Base-by-base conservation (phyloP, 2,888 invertebrate genomes). In the Agapostemon virescens region DNA sequence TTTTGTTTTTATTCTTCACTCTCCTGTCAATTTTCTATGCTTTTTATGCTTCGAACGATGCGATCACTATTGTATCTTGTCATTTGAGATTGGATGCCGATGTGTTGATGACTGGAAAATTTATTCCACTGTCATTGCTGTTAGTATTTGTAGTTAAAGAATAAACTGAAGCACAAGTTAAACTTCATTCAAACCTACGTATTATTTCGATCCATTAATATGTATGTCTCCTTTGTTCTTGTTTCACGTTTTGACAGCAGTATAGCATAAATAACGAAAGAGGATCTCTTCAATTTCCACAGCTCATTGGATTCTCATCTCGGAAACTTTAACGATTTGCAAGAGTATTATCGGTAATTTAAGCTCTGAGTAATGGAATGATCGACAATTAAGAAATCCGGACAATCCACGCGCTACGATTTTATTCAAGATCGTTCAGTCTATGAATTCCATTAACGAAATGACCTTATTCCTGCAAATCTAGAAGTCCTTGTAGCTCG, bases 331-430 rank as follows among this genome's bases (percentile, higher is more conserved):
- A 63, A 63, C 33, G 36, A 36, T 36, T 36, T 36, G 36, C 36
- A 36, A n/a, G n/a, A n/a, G 63, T n/a, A 63, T 63, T 63, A 63
- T 63, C 33, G 36, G 63, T 6, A 36, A 36, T 36, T 63, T 20
- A 63, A 36, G 20, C 20, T 63, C 36, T n/a, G 36, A n/a, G 5
- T 63, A 63, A 61, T 61, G 30, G 33, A 20, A 61, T 33, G 36
- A 36, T n/a, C 36, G 36, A 63, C 20, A 63, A 63, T 63, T 63
- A 36, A 63, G 33, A 5, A 36, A 36, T 63, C 36, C 36, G 36
- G n/a, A n/a, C 36, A 63, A 63, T 33, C 63, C 9, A 13, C 36
- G 33, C 4, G 33, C 30, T 30, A 33, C 61, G 33, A n/a, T 36
- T 36, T 36, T n/a, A 36, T 63, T 63, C 33, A 13, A n/a, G 33